Evolutionary conservation across 2,888 invertebrate genomes (phyloP).

Genomic region (Leptopilina syphax): DNA sequence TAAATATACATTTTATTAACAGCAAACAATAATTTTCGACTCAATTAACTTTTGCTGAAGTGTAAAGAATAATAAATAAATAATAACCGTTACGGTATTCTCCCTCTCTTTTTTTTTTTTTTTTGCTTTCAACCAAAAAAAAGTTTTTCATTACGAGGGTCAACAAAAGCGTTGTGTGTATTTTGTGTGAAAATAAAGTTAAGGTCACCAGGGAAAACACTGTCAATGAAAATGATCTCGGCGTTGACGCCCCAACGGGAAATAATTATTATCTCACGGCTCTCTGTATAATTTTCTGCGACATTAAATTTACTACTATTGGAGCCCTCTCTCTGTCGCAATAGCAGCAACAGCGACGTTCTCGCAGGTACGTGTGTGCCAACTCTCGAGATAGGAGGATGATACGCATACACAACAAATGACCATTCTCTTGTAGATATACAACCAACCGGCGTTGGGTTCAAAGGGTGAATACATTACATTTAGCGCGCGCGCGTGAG

Average conservation of each 20-base stretch:
- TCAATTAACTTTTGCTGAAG: neutral
- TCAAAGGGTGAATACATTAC: constrained; percentile 57
- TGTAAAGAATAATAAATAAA: constrained; percentile 6
- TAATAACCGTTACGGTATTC: neutral
- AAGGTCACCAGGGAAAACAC: constrained; percentile 24
- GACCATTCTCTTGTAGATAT: constrained; percentile 56
- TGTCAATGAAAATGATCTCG: constrained; percentile 34
- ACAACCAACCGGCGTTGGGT: constrained; percentile 55
- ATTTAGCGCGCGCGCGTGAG: constrained; percentile 43
- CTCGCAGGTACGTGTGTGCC: constrained; percentile 33
- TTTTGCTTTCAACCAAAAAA: constrained; percentile 1
- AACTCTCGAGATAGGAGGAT: constrained; percentile 33
- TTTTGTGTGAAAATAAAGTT: constrained; percentile 34
- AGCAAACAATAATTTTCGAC: neutral
- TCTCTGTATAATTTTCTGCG: constrained; percentile 35
- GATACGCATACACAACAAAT: constrained; percentile 57
- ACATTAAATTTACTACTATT: constrained; percentile 37
- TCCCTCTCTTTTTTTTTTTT: neutral
- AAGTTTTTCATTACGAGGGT: neutral
- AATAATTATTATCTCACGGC: constrained; percentile 21
- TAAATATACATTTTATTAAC: too few species aligned
- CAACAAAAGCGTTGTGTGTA: neutral
- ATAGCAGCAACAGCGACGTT: neutral
- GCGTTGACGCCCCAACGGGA: constrained; percentile 25
- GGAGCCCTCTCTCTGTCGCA: constrained; percentile 1